Evolutionary conservation across 37 sponge, comb jelly and placozoan species (phyloP), one percentile per base, ranked within the genome.

Genomic region (Crambe crambe): DNA sequence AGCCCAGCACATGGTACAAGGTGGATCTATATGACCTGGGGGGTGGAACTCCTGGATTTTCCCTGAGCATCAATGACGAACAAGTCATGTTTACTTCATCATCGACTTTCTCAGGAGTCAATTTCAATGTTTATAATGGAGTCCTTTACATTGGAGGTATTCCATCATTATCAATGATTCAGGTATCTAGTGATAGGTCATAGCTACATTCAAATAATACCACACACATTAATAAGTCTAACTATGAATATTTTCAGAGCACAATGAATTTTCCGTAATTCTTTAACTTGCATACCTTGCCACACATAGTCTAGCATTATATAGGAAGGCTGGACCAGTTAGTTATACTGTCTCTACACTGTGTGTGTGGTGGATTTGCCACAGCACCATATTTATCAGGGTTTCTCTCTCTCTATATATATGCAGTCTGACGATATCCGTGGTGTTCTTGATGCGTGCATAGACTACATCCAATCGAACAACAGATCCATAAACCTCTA

Each of bases 91-190:
- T 21, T 0, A 1, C 18, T 37, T 25, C 42, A 15, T 23, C 26
- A 8, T 18, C 44, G 10, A 27, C 34, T 37, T 79, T 82, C 32
- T 22, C 42, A 6, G 31, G 57, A 3, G 21, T 91, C 42, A 30
- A 83, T 58, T 83, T 84, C 36, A 71, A 36, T 51, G 20, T 32
- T 18, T 73, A 80, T 36, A 37, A 78, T 68, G 83, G 87, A 1
- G 47, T 79, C 8, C 78, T 91, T 29, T 91, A 69, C 83, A 78
- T 91, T 57, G 91, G 91, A 3, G 87, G 87, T 1, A 83, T 77
- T 44, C 83, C 90, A 37, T n/a, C 68, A 34, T 37, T 37, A 37
- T 34, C 37, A 2, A 37, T 34, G 68, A 10, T 68, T 10, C 18
- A 40, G 44, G 51, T 40, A 23, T 3, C 9, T 68, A 5, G 39